Evolutionary conservation across 1,140 invertebrate species (phyloP).

Genomic region (Platyura marginata): DNA sequence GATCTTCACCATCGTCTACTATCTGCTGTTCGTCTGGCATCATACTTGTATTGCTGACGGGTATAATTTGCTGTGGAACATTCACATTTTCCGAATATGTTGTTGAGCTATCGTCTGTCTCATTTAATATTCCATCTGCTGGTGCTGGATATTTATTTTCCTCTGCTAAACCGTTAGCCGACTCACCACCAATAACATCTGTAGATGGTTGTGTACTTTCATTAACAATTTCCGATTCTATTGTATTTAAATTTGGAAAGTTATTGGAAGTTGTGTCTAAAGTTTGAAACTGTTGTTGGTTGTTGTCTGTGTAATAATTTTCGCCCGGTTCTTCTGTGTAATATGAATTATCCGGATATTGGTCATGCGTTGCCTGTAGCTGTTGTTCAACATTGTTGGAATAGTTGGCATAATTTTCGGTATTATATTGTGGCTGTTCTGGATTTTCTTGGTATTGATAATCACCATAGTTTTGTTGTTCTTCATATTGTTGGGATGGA

Average conservation of each 20-base stretch:
- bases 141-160: neutral
- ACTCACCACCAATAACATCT: neutral
- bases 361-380: too few species aligned
- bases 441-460: constrained; percentile 10
- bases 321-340: constrained; percentile 10
- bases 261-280: constrained; percentile 8
- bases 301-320: constrained; percentile 8
- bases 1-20: neutral
- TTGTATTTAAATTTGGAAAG: neutral
- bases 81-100: neutral
- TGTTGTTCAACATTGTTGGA: neutral
- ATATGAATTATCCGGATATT: constrained; percentile 3
- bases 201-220: constrained; percentile 5
- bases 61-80: neutral
- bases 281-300: constrained; percentile 8
- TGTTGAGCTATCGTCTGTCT: neutral
- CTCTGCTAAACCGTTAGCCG: neutral
- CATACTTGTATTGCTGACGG: neutral
- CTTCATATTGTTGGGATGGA: too few species aligned
- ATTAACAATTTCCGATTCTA: constrained; percentile 11
- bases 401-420: constrained; percentile 7
- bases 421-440: constrained; percentile 8
- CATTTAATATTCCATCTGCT: neutral
- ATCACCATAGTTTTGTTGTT: too few species aligned
- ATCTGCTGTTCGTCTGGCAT: neutral